Evolutionary conservation across 2,888 invertebrate genomes (phyloP), one percentile per base, ranked within the genome.

Genomic region (Aspidiotus rigidus): DNA sequence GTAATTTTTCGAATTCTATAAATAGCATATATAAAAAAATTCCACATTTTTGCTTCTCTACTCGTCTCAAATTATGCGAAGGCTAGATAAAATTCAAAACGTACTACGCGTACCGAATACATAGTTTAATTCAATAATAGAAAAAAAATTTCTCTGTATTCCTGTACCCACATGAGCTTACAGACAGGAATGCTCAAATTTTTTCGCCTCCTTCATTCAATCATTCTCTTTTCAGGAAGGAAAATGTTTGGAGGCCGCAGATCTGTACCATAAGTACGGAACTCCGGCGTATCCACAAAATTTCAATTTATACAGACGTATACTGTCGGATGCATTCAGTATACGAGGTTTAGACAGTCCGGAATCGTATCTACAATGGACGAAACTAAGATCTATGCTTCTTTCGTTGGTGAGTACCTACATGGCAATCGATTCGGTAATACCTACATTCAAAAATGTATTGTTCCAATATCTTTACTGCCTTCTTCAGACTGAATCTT

Each of bases 251-350:
- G 83, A 86, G 66, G 91, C 90, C 0, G 76, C 93, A 67, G 81
- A 84, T 55, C 79, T 91, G 5, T 93, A 90, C 75, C 80, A 83
- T 1, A 84, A 85, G 73, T 85, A 89, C 76, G 92, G 90, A 0
- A 84, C 88, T 0, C 88, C 91, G 0, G 83, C 87, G 0, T 81
- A 84, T 73, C 81, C 85, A 7, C 86, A 90, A 77, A 91, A 93
- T 77, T 90, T 86, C 76, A 90, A 91, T 77, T 86, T 93, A 67
- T 93, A 93, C 78, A 84, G 85, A 73, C 82, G 85, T 69, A 84
- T 91, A 61, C 83, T 87, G 5, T 78, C 82, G 54, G 86, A 88
- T 73, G 81, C 87, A 55, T 81, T 88, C 74, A 79, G 81, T 11
- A 76, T 82, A 74, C 78, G 82, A 8, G 81, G 77, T 39, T 72